Conservation (phyloP, 2,797 vertebrate genomes). For the Acomys russatus region DNA sequence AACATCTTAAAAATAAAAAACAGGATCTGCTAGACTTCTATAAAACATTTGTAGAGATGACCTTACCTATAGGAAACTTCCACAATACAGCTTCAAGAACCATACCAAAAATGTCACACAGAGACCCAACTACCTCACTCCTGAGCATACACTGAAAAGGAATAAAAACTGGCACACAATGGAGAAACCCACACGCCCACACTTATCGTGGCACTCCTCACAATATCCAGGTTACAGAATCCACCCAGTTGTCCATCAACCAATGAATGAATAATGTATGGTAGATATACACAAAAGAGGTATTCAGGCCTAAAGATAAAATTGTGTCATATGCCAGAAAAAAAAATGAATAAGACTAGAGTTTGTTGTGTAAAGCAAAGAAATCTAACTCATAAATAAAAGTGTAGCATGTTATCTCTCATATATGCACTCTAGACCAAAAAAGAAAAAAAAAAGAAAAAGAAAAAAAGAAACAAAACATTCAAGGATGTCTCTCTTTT, state of each 20-base stretch:
- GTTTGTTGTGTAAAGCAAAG: not conserved
- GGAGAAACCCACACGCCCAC: not conserved
- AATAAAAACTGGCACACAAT: not conserved
- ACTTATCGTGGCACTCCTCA: not conserved
- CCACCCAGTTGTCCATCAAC: not conserved
- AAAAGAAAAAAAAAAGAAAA: too few relatives aligned
- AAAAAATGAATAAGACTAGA: not conserved
- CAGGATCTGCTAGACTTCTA: not conserved
- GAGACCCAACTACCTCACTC: not conserved
- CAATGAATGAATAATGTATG: not conserved
- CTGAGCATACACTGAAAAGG: not conserved
- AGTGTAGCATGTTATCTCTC: not conserved
- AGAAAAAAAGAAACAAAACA: too few relatives aligned
- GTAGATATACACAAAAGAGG: not conserved
- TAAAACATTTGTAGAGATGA: not conserved
- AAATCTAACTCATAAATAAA: not conserved
- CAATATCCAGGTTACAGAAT: not conserved
- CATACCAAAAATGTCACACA: not conserved
- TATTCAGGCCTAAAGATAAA: not conserved
- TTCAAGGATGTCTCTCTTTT: too few relatives aligned
- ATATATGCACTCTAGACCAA: not conserved
- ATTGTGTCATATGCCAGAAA: not conserved
- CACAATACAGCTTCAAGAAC: not conserved
- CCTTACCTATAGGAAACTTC: not conserved
- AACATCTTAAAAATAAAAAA: not conserved